Percentiles rank a stretch among this genome's conserved stretches.
These are phyloP conservation scores for Rhinichthys osculus DNA, from an alignment of 2,797 vertebrate species.

Conservation along the genomic window DNA sequence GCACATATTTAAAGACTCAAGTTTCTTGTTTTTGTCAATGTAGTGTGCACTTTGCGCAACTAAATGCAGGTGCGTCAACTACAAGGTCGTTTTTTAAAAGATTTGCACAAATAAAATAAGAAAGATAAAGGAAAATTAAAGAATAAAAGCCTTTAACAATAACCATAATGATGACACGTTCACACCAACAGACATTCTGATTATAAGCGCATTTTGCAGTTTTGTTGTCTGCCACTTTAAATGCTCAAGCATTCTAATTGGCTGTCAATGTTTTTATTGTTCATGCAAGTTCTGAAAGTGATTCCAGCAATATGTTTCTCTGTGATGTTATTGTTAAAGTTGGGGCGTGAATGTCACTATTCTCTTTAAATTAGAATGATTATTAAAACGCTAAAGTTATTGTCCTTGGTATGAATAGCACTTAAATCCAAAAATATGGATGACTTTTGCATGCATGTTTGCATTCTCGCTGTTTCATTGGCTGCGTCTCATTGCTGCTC, in stretches of 20 bases:
- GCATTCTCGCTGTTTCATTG: neutral
- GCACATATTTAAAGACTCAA: neutral
- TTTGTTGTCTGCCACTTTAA: neutral
- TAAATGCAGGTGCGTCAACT: neutral
- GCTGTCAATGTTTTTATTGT: neutral
- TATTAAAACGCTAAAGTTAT: neutral
- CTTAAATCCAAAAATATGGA: neutral
- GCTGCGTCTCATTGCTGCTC: neutral
- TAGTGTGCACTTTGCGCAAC: neutral
- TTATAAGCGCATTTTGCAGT: neutral
- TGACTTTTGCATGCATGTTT: no score
- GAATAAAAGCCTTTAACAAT: neutral
- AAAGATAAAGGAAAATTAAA: neutral
- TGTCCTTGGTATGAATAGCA: neutral
- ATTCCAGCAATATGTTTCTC: neutral
- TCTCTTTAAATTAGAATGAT: neutral
- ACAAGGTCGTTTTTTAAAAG: neutral
- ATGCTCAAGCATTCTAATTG: neutral
- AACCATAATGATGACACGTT: neutral
- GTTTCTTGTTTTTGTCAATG: neutral
- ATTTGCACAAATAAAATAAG: neutral
- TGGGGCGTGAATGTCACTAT: neutral
- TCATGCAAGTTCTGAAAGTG: no score
- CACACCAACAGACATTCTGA: neutral
- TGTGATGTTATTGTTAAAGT: neutral